These are phyloP conservation scores for Mylabris phalerata DNA, from an alignment of 1,140 invertebrate genomes.

Conservation along the genomic window DNA sequence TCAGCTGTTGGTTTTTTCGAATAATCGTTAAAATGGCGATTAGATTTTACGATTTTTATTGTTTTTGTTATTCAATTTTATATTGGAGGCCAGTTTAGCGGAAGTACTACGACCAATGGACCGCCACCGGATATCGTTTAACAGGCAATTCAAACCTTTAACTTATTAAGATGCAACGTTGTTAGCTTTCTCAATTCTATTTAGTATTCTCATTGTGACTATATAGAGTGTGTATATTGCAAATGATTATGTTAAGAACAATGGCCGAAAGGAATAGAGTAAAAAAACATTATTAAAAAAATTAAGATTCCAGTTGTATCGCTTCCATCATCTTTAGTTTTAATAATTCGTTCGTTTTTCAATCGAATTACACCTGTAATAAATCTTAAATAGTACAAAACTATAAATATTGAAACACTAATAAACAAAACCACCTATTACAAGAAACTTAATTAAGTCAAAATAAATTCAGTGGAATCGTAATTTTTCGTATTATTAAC, in stretches of 20 bases:
- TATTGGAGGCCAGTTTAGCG: too few species aligned
- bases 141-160: constrained; percentile 14
- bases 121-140: constrained; percentile 17
- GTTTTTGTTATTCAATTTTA: too few species aligned
- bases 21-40: too few species aligned
- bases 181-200: constrained; percentile 9
- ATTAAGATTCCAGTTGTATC: constrained; percentile 7
- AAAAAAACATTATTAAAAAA: constrained; percentile 1
- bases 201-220: constrained; percentile 10
- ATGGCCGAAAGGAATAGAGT: constrained; percentile 1
- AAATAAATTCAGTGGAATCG: too few species aligned
- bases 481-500: too few species aligned
- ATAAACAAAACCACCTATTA: too few species aligned
- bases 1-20: too few species aligned
- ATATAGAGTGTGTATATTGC: constrained; percentile 14
- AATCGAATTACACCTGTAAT: constrained; percentile 10
- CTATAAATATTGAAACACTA: too few species aligned
- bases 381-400: background rate
- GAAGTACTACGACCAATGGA: too few species aligned
- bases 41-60: too few species aligned
- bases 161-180: constrained; percentile 16
- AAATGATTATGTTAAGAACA: constrained; percentile 17
- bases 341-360: constrained; percentile 6
- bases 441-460: too few species aligned
- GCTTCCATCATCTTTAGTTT: constrained; percentile 1